These are phyloP conservation scores for Oasisia sp. DNA, from an alignment of 2,888 invertebrate genomes.

Conservation along the genomic window DNA sequence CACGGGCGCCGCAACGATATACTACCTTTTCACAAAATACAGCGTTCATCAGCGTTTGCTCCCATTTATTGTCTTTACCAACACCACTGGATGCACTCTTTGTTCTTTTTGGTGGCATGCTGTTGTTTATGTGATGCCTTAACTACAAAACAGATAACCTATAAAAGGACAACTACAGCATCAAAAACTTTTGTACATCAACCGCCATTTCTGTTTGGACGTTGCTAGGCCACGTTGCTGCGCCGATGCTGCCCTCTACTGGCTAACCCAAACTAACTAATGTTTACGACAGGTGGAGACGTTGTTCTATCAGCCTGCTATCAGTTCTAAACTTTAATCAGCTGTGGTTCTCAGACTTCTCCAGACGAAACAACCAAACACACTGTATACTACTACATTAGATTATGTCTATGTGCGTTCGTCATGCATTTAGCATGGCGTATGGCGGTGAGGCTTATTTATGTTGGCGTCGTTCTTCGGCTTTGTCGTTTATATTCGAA, in stretches of 20 bases:
- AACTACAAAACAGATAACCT: not conserved
- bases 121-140: not conserved
- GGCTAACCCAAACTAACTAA: not conserved
- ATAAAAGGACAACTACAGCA: not conserved
- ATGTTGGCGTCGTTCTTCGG: no score
- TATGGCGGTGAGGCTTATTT: no score
- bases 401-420: no score
- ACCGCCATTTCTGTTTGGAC: conserved; percentile 13
- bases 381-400: no score
- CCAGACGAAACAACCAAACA: no score
- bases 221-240: not conserved
- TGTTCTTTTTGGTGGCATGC: not conserved
- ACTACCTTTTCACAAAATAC: conserved; percentile 13
- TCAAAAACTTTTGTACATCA: not conserved
- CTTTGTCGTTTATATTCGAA: no score
- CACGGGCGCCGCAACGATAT: no score
- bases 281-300: not conserved
- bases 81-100: not conserved
- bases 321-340: no score
- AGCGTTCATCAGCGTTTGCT: conserved; percentile 17
- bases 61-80: not conserved
- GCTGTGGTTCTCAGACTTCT: no score
- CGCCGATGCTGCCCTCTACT: not conserved
- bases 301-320: not conserved
- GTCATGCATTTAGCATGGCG: no score